Evolutionary conservation across 2,888 invertebrate species (phyloP).

Genomic region (Gibbula magus): DNA sequence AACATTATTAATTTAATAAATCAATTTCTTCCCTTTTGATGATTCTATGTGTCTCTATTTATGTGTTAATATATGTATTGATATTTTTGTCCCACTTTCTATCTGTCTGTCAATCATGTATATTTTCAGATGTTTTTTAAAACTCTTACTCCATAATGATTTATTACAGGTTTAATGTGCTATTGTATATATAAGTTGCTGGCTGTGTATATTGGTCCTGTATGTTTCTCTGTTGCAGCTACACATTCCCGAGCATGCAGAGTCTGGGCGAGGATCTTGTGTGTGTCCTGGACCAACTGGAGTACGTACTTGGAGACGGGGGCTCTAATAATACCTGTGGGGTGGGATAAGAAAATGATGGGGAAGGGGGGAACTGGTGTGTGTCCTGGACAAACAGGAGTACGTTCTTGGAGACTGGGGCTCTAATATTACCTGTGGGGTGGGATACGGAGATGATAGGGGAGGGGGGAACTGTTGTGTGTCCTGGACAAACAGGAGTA

Average conservation of each 20-base stretch:
- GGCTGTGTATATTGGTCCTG: background rate
- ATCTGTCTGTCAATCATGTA: background rate
- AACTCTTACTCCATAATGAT: background rate
- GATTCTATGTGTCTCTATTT: background rate
- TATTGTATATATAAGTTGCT: too few relatives aligned
- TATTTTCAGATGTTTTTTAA: background rate
- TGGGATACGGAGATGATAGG: too few relatives aligned
- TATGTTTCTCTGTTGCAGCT: constrained; percentile 77
- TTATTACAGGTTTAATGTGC: too few relatives aligned
- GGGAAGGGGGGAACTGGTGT: too few relatives aligned
- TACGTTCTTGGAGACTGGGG: too few relatives aligned
- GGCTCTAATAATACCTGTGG: too few relatives aligned
- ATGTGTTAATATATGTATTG: background rate
- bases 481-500: too few relatives aligned
- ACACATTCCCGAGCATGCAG: constrained; percentile 88
- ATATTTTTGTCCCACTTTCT: background rate
- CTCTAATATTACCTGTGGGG: too few relatives aligned
- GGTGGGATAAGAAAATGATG: too few relatives aligned
- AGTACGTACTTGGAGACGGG: constrained; percentile 75
- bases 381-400: too few relatives aligned
- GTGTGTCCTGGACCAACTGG: constrained; percentile 87
- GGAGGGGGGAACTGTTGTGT: too few relatives aligned
- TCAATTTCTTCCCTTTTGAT: background rate
- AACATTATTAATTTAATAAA: background rate
- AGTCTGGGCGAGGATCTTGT: constrained; percentile 88